Evolutionary conservation across 2,113 vertebrate species (phyloP), one percentile per base, ranked within the genome.

Genomic region (Oryzias curvinotus): DNA sequence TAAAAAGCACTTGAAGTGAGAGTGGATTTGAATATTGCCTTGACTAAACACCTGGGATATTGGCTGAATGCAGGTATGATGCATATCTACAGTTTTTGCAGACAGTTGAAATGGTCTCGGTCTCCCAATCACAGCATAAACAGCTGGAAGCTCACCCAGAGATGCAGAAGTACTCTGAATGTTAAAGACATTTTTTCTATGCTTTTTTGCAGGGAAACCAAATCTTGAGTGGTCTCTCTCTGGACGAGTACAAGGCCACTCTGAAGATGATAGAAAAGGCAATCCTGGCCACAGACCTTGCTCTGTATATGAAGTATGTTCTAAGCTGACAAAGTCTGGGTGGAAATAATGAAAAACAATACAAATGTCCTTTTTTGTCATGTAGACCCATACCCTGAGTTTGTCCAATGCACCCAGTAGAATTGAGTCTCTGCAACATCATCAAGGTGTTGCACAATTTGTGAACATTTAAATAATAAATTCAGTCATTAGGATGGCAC

Each of bases 241-340:
- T 98, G 69, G 94, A 96, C 19, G 96, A 98, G 81, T 99, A 99
- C 84, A 98, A 95, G 88, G 68, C 91, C 75, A 94, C 95, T 2
- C 68, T 99, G 91, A 96, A 93, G 90, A 98, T 97, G 91, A 97
- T 99, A 73, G 96, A 99, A 87, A 94, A 94, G 79, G 95, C 97
- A 57, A 98, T 99, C 88, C 91, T 99, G 83, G 95, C 97, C 71
- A 99, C 97, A 13, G 97, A 99, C 83, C 88, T 98, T 19, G 97
- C 96, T 14, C 87, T 98, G 23, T 97, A 96, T 77, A 95, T 98
- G 85, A 96, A 98, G 97, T 99, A 93, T 89, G 96, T 95, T 63
- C 79, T 70, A 65, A 50, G 55, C 8, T 36, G 36, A 66, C 85
- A 75, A 83, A 36, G 44, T 43, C 62, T 81, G 83, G 75, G 54